Evolutionary conservation across 2,888 invertebrate genomes (phyloP), one percentile per base, ranked within the genome.

Genomic region (Strigamia transsilvanica): DNA sequence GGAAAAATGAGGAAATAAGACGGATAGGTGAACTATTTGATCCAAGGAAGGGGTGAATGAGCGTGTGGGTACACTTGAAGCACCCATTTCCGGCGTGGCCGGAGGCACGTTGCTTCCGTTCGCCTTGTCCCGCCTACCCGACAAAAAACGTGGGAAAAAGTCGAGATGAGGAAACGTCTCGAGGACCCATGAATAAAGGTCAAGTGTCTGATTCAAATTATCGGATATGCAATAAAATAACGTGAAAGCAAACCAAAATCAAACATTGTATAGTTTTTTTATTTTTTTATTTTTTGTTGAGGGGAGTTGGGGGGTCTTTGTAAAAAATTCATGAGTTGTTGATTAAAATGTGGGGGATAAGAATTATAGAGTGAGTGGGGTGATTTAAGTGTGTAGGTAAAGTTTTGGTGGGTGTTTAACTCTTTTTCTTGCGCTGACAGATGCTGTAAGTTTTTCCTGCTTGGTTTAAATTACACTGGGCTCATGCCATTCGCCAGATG

Each of bases 71-170:
- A 13, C 13, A 12, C 46, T 12, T 15, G n/a, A 46, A 46, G 46
- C 61, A 23, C 61, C 21, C 61, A 61, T 61, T 61, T 61, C 61
- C 61, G 61, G 61, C 61, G 61, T 61, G 10, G 21, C 61, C 61
- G 18, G 61, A 61, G 61, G 61, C 61, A 21, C 23, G 10, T 2
- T 2, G 61, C 61, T 61, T 61, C 61, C 61, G 61, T 61, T 61
- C 61, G 23, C 61, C 23, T 18, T 61, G 21, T 61, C 61, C 61
- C 23, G 23, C 23, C 21, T 61, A 5, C 38, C 23, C 61, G 61
- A 61, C 61, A 61, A 61, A 61, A n/a, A 61, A 61, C 61, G 61
- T 61, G 61, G 61, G 61, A 61, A 61, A 18, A 61, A 61, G 61
- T 18, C n/a, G 18, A 61, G 61, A 61, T 18, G 18, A 61, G 61